These are phyloP conservation scores for Fulica atra DNA, from an alignment of 2,113 vertebrate species.

Conservation along the genomic window DNA sequence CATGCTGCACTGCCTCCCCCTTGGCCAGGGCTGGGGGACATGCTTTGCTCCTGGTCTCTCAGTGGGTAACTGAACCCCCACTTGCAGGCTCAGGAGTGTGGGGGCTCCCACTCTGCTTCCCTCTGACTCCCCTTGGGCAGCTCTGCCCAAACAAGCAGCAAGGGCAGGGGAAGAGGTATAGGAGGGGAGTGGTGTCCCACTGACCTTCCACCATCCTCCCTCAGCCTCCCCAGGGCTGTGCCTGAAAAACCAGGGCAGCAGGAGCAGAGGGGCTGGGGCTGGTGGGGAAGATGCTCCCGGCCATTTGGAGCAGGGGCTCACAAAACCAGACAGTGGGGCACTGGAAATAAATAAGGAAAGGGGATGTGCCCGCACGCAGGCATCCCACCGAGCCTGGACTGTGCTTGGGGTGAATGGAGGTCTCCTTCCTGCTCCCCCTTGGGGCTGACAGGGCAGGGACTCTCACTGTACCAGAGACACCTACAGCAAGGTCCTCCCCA, in stretches of 20 bases:
- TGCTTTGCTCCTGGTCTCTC: not conserved
- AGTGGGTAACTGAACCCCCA: rapidly evolving
- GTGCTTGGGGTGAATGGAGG: rapidly evolving
- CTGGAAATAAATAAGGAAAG: slow-evolving; percentile 2
- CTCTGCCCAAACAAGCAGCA: not conserved
- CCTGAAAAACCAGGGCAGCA: not conserved
- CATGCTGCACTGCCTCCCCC: not conserved
- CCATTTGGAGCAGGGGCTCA: not conserved
- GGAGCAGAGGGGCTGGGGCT: not conserved
- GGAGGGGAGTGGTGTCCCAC: not conserved
- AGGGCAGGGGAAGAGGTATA: not conserved
- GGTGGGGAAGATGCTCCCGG: not conserved
- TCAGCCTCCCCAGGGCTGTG: rapidly evolving
- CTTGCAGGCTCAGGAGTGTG: no score
- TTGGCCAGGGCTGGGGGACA: not conserved
- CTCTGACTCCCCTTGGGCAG: not conserved
- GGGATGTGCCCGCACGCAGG: not conserved
- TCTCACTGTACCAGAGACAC: rapidly evolving
- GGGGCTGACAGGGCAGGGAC: not conserved
- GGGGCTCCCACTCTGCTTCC: not conserved
- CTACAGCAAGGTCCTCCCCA: not conserved
- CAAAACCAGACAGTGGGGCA: not conserved
- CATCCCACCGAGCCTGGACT: not conserved
- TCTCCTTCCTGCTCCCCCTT: not conserved
- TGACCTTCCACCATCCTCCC: not conserved